phyloP scores from a whole-genome alignment of 2,888 invertebrate species.

The Drosophila affinis region DNA sequence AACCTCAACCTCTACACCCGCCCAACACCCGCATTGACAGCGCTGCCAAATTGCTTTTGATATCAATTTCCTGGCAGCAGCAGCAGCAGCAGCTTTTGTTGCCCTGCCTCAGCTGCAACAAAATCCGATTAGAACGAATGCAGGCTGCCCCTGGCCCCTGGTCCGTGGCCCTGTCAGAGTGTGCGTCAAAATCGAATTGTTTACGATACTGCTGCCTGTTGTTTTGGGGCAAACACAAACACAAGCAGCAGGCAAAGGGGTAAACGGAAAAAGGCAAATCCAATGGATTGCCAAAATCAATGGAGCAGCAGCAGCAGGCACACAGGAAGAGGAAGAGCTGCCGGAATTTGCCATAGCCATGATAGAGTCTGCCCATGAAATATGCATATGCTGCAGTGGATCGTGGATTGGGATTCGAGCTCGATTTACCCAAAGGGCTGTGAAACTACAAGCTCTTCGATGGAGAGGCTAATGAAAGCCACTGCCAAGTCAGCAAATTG shows the following conservation, averaged over 20 bases:
- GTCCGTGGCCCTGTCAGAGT: not conserved
- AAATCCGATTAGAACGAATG: constrained; percentile 74
- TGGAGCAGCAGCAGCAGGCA: constrained; percentile 28
- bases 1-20: not conserved
- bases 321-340: not conserved
- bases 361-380: constrained; percentile 42
- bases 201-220: constrained; percentile 57
- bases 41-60: constrained; percentile 72
- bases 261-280: too few species aligned
- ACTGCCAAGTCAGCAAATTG: constrained; percentile 60
- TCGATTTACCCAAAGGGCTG: constrained; percentile 12
- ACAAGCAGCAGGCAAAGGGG: constrained; percentile 7
- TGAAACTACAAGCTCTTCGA: constrained; percentile 28
- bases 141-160: constrained; percentile 32
- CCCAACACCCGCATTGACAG: constrained; percentile 4
- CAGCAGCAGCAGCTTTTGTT: constrained; percentile 54
- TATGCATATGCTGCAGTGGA: constrained; percentile 47
- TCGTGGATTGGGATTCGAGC: not conserved
- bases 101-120: constrained; percentile 68
- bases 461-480: constrained; percentile 58
- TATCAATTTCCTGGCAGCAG: constrained; percentile 72
- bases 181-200: constrained; percentile 63
- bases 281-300: constrained; percentile 50
- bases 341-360: constrained; percentile 29
- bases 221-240: constrained; percentile 28